Conservation (phyloP, 1,140 invertebrate species). For the Lepidurus arcticus region DNA sequence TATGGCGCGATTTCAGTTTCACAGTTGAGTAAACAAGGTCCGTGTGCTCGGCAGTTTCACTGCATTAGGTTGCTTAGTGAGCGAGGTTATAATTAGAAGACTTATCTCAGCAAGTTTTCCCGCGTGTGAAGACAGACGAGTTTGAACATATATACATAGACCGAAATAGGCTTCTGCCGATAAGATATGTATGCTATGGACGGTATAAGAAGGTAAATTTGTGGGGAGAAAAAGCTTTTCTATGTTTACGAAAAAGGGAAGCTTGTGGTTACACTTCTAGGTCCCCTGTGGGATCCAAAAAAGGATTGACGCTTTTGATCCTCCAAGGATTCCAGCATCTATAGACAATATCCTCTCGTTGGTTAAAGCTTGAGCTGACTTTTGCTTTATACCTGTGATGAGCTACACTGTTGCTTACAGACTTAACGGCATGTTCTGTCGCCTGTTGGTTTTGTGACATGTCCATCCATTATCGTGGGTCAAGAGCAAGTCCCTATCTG, state of each 20-base stretch:
- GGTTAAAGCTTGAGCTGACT: too few species aligned
- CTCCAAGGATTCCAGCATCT: not conserved
- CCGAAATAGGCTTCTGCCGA: not conserved
- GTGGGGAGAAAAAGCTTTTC: not conserved
- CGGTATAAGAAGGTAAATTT: not conserved
- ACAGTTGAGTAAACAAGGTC: not conserved
- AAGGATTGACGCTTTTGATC: not conserved
- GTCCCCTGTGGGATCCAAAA: not conserved
- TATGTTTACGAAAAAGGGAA: not conserved
- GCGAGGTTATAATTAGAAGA: not conserved
- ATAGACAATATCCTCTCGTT: too few species aligned
- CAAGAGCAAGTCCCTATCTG: conserved; percentile 4
- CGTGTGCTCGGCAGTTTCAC: not conserved
- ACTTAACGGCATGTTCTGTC: not conserved
- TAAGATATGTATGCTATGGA: too few species aligned
- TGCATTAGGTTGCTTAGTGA: not conserved
- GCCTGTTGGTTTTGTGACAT: conserved; percentile 14
- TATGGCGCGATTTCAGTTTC: not conserved
- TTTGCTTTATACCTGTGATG: not conserved
- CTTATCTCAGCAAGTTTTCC: not conserved
- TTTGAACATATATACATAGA: not conserved
- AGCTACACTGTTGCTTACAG: not conserved
- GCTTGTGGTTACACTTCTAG: conserved; percentile 3
- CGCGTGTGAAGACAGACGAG: not conserved
- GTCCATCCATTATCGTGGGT: conserved; percentile 18